Conservation (phyloP, 2,888 invertebrate species). For the Hyppa rectilinea region DNA sequence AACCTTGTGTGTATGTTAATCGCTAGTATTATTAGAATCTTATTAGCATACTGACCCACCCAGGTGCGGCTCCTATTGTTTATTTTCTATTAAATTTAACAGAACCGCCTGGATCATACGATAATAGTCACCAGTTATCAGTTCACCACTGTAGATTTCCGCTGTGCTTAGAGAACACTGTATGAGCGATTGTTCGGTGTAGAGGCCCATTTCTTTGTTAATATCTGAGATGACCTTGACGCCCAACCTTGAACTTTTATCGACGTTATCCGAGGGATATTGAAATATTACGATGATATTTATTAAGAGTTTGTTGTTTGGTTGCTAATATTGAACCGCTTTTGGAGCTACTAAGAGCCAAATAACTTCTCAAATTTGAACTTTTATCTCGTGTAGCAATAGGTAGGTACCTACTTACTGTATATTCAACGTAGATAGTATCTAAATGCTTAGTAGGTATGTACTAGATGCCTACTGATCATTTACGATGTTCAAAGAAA, state of each 20-base stretch:
- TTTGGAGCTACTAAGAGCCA: neutral
- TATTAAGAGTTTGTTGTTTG: conserved; percentile 37
- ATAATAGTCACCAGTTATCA: conserved; percentile 18
- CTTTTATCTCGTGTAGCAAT: neutral
- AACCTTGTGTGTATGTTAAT: conserved; percentile 70
- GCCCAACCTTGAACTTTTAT: conserved; percentile 81
- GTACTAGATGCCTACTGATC: neutral
- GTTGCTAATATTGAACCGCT: conserved; percentile 19
- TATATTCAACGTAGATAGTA: conserved; percentile 8
- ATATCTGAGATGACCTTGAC: conserved; percentile 77
- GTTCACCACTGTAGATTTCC: conserved; percentile 13
- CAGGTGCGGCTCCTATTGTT: conserved; percentile 65
- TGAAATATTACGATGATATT: conserved; percentile 58
- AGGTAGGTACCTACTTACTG: too few relatives aligned
- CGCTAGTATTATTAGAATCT: conserved; percentile 76
- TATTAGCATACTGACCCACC: conserved; percentile 79
- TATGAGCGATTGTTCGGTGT: conserved; percentile 20
- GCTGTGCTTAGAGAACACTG: conserved; percentile 2
- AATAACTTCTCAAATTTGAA: neutral
- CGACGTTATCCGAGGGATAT: conserved; percentile 63
- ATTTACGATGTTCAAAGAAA: conserved; percentile 11
- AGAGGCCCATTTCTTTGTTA: conserved; percentile 62
- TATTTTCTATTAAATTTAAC: conserved; percentile 61
- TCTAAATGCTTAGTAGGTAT: too few relatives aligned
- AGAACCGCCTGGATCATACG: conserved; percentile 57